Base-by-base conservation (phyloP, 1,140 invertebrate species). In the Caenorhabditis inopinata region DNA sequence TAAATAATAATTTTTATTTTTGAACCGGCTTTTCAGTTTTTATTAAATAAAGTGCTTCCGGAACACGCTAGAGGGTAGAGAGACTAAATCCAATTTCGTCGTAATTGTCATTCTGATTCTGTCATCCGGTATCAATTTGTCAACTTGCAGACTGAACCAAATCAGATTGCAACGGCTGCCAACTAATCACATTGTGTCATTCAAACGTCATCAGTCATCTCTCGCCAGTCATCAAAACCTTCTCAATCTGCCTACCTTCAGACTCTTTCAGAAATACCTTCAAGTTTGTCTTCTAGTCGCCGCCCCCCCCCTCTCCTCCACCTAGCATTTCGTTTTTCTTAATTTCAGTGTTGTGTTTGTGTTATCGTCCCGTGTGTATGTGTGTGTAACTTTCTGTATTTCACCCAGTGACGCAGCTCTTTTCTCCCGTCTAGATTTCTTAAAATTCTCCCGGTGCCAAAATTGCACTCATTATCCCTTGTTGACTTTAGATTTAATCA, bases 321-420 rank as follows among this genome's bases (percentile, higher is more conserved):
- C 38, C 29, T 68, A 68, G 58, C 58, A 68, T 68, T 68, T 68
- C 32, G 29, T 38, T 68, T 21, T 16, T 42, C 32, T 58, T 32
- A 58, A 1, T 23, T 68, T 68, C 58, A 68, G 58, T 68, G 58
- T 68, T 68, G 58, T 68, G 58, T 32, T 68, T 68, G 58, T 68
- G 58, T 68, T 68, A 32, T 68, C 58, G 58, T 68, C 58, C 58
- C 58, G 58, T 68, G 58, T 68, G 51, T 58, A 5, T 58, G 27
- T 58, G 16, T 32, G 29, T 42, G 51, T 58, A 58, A 38, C 38
- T 38, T 68, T 38, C 29, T 32, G 4, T 32, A 32, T 32, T 68
- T 68, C 58, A 68, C 58, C 58, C 58, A 68, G 58, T 68, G 58
- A 68, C 25, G n/a, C 29, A 11, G 0, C 38, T 51, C 48, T 23